These are phyloP conservation scores for Scortum barcoo DNA, from an alignment of 2,113 vertebrate genomes.

Conservation along the genomic window DNA sequence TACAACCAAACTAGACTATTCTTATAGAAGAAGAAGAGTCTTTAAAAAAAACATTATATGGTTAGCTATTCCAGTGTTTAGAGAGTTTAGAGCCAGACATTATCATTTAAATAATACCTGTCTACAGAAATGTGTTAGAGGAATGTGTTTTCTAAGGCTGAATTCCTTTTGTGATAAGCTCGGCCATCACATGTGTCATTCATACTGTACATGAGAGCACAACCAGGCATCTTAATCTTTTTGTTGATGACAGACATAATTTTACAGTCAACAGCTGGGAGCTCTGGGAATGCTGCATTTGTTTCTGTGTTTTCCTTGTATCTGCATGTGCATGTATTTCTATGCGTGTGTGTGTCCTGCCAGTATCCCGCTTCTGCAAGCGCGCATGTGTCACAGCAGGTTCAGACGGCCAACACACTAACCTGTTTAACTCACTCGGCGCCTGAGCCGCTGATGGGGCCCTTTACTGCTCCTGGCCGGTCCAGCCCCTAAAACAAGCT, in stretches of 20 bases:
- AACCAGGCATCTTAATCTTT: slow-evolving; percentile 22
- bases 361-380: slow-evolving; percentile 27
- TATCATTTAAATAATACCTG: neutral
- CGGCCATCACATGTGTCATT: neutral
- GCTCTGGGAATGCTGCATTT: slow-evolving; percentile 5
- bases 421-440: slow-evolving; percentile 82
- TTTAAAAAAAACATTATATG: too few species aligned
- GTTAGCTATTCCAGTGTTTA: too few species aligned
- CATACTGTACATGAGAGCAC: neutral
- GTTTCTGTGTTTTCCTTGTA: slow-evolving; percentile 4
- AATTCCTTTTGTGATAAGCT: neutral
- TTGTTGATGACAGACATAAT: slow-evolving; percentile 23
- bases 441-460: slow-evolving; percentile 76
- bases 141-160: neutral
- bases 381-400: slow-evolving; percentile 65
- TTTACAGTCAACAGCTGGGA: slow-evolving; percentile 16
- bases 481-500: slow-evolving; percentile 81
- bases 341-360: slow-evolving; percentile 13
- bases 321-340: slow-evolving; percentile 25
- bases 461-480: slow-evolving; percentile 60
- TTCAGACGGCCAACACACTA: slow-evolving; percentile 77
- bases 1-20: too few species aligned
- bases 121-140: neutral
- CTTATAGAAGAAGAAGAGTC: too few species aligned
- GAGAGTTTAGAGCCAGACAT: too few species aligned